Conservation (phyloP, 2,888 invertebrate genomes). For the Phlogophora meticulosa region DNA sequence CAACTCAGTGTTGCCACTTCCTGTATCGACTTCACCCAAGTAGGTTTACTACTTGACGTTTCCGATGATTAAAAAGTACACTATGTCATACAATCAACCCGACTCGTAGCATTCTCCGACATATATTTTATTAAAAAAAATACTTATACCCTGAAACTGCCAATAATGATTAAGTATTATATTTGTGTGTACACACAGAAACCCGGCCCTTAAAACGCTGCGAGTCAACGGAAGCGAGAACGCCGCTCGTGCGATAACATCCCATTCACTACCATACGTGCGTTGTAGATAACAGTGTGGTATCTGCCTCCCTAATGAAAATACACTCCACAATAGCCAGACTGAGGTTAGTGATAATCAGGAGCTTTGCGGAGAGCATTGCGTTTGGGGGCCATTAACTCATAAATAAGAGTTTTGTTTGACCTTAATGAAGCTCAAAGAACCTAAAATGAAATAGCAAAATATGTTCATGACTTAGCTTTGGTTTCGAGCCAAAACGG, state of each 20-base stretch:
- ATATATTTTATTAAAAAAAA: too few relatives aligned
- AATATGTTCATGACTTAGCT: neutral
- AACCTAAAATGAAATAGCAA: too few relatives aligned
- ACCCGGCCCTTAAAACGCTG: slow-evolving; percentile 29
- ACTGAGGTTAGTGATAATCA: slow-evolving; percentile 36
- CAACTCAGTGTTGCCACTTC: too few relatives aligned
- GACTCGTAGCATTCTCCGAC: too few relatives aligned
- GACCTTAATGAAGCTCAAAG: slow-evolving; percentile 1
- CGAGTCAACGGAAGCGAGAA: slow-evolving; percentile 77
- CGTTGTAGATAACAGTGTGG: slow-evolving; percentile 45
- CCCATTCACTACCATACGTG: slow-evolving; percentile 55
- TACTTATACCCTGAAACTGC: too few relatives aligned
- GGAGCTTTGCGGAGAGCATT: slow-evolving; percentile 33
- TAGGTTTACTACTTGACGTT: too few relatives aligned
- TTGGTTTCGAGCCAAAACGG: too few relatives aligned
- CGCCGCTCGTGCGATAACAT: slow-evolving; percentile 79
- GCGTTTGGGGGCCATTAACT: slow-evolving; percentile 8
- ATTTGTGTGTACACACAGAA: too few relatives aligned
- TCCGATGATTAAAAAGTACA: too few relatives aligned
- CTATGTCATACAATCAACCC: too few relatives aligned
- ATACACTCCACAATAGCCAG: slow-evolving; percentile 41
- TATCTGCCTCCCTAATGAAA: slow-evolving; percentile 54
- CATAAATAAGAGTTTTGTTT: slow-evolving; percentile 12
- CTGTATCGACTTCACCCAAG: too few relatives aligned
- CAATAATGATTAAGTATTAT: too few relatives aligned